Evolutionary conservation across 1,140 invertebrate species (phyloP), one percentile per base, ranked within the genome.

Genomic region (Halesus radiatus): DNA sequence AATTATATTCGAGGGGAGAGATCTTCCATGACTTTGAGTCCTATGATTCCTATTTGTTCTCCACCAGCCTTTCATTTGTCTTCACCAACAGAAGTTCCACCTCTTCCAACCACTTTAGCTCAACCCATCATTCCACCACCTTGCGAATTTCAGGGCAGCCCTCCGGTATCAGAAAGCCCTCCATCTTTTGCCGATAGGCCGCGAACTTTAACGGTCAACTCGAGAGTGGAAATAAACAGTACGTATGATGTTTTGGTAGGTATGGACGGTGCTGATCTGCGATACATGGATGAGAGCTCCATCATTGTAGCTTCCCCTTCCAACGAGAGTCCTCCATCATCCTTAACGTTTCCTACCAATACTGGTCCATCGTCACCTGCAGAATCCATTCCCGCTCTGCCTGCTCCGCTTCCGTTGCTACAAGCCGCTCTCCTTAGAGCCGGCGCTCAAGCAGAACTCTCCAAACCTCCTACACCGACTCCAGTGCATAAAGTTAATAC

Each of bases 281-380:
- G 94, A 18, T 97, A 92, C 85, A 97, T 97, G 96, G 96, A 97
- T 85, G 96, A 97, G 85, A 97, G 95, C 87, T 97, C 96, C 6
- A 91, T 96, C 37, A 94, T 95, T 81, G 88, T 96, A 62, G 92
- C 94, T 20, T 95, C 94, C 78, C 94, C 95, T 26, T 92, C 91
- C 62, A 92, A 92, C 81, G 94, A 95, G 86, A 95, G 93, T 85
- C 93, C 94, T 66, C 93, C 92, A 74, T 94, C 93, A 72, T 92
- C 92, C 73, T 90, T 93, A 78, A 91, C 92, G 56, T 90, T 90
- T 86, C 88, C 88, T 54, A 88, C 88, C 32, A 85, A 91, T 18
- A 92, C 91, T 64, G 90, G 91, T 53, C 91, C 91, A 52, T 89
- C 91, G 73, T 93, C 92, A 72, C 91, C 92, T 15, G 82, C 88